These are phyloP conservation scores for Cryptus armator DNA, from an alignment of 2,888 invertebrate genomes.

Conservation along the genomic window DNA sequence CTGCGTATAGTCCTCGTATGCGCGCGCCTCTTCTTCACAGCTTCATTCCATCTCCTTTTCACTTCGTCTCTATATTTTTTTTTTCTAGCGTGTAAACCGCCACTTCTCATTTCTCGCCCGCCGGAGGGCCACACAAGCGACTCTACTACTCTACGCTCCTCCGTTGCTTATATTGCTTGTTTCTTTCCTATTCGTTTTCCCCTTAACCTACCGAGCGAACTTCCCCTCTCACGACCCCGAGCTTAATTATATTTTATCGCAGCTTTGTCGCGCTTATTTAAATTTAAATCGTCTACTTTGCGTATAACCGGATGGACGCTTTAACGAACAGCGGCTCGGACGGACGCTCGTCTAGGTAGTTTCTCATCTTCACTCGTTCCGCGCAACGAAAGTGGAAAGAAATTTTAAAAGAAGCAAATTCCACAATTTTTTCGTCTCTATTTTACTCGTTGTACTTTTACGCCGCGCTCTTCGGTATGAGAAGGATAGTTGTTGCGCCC, in stretches of 20 bases:
- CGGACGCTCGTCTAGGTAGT: constrained; percentile 40
- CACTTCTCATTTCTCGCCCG: constrained; percentile 56
- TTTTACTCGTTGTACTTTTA: too few species aligned
- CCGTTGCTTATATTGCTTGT: constrained; percentile 39
- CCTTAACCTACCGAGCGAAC: constrained; percentile 39
- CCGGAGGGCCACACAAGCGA: constrained; percentile 50
- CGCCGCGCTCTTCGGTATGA: too few species aligned
- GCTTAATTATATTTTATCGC: constrained; percentile 83
- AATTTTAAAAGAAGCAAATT: too few species aligned
- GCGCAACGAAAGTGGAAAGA: constrained; percentile 1
- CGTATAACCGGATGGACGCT: constrained; percentile 65
- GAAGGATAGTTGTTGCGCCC: neutral
- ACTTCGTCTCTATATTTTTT: constrained; percentile 36
- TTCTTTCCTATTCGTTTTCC: constrained; percentile 45
- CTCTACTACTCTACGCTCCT: neutral
- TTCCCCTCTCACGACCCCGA: constrained; percentile 64
- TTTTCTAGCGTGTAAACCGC: constrained; percentile 21
- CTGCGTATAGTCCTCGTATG: constrained; percentile 25
- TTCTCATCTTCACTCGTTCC: constrained; percentile 25
- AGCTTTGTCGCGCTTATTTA: constrained; percentile 81
- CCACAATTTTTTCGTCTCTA: neutral
- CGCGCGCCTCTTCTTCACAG: constrained; percentile 46
- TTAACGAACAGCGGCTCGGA: constrained; percentile 64
- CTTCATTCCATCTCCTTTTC: constrained; percentile 35
- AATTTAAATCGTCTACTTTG: constrained; percentile 79